phyloP scores from a whole-genome alignment of 2,797 vertebrate species.

The Smutsia temminckii region DNA sequence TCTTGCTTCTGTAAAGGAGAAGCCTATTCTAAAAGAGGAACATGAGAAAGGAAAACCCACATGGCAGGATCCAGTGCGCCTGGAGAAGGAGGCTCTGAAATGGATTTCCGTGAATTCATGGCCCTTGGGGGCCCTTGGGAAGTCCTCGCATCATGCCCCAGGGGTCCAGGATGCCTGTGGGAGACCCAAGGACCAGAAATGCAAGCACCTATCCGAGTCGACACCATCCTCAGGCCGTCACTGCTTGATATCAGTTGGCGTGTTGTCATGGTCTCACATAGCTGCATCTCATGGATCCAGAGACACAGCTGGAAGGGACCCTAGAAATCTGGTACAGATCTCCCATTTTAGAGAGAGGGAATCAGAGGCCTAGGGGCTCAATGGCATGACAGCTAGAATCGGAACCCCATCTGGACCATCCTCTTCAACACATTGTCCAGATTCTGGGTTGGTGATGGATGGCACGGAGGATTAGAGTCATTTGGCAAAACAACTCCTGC shows the following conservation, averaged over 20 bases:
- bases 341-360: too few relatives aligned
- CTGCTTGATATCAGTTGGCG: not conserved
- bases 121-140: too few relatives aligned
- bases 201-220: not conserved
- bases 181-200: not conserved
- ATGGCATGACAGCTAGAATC: not conserved
- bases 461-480: not conserved
- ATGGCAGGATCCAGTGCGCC: fast-evolving
- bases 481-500: not conserved
- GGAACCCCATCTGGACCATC: not conserved
- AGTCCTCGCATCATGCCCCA: too few relatives aligned
- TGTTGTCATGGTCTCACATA: too few relatives aligned
- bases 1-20: not conserved
- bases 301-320: not conserved
- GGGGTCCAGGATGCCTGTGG: too few relatives aligned
- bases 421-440: not conserved
- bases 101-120: not conserved
- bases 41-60: fast-evolving
- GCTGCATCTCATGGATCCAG: too few relatives aligned
- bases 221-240: not conserved
- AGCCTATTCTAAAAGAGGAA: not conserved
- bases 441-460: not conserved
- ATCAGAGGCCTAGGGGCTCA: not conserved
- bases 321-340: not conserved
- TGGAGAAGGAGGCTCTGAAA: not conserved